Conservation (phyloP, 2,888 invertebrate genomes). For the Smittia aterrima region DNA sequence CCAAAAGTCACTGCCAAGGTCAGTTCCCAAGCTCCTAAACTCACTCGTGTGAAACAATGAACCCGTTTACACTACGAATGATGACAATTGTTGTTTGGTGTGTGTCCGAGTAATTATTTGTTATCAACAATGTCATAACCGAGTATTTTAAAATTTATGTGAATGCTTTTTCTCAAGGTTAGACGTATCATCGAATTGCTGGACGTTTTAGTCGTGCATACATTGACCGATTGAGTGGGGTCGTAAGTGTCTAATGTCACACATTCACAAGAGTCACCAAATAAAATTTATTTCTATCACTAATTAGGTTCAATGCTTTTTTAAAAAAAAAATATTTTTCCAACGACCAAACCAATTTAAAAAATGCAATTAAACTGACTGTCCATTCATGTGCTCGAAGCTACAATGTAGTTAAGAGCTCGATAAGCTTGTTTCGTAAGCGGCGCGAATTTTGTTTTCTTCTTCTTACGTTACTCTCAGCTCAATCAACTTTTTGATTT, state of each 20-base stretch:
- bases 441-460: too few relatives aligned
- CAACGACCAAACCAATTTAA: too few relatives aligned
- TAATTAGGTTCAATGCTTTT: too few relatives aligned
- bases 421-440: too few relatives aligned
- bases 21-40: not conserved
- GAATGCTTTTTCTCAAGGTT: not conserved
- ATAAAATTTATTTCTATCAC: too few relatives aligned
- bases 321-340: too few relatives aligned
- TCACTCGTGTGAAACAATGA: slow-evolving; percentile 9
- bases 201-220: not conserved
- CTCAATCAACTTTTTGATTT: too few relatives aligned
- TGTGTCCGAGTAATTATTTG: not conserved
- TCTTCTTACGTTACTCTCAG: too few relatives aligned
- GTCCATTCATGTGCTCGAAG: too few relatives aligned
- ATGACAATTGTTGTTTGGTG: not conserved
- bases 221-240: not conserved
- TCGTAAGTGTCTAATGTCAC: not conserved
- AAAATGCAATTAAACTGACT: too few relatives aligned
- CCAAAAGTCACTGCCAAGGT: slow-evolving; percentile 16
- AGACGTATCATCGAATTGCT: not conserved
- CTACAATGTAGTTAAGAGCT: too few relatives aligned
- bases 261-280: too few relatives aligned
- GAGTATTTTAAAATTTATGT: not conserved
- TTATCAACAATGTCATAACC: slow-evolving; percentile 8
- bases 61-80: slow-evolving; percentile 13